Percentiles rank a stretch among this genome's conserved stretches.
Evolutionary conservation across 2,888 invertebrate genomes (phyloP).

Genomic region (Sphinx pinastri): DNA sequence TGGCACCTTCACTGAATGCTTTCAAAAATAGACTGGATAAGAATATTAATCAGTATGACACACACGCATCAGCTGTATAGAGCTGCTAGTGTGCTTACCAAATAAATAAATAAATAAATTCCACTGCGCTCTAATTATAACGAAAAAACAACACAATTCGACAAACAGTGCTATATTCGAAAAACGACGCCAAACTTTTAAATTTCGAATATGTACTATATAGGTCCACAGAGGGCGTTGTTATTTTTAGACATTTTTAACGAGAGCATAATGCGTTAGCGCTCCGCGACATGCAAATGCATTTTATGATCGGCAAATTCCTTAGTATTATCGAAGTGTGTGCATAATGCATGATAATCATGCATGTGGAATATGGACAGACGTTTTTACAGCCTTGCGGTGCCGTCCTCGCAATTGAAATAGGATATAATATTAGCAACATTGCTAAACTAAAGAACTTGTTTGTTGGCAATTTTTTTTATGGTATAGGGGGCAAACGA

Average conservation of each 20-base stretch:
- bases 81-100: too few relatives aligned
- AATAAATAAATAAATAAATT: too few relatives aligned
- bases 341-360: constrained; percentile 27
- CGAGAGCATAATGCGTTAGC: neutral
- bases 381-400: neutral
- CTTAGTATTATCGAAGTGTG: constrained; percentile 26
- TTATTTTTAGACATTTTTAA: constrained; percentile 8
- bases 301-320: constrained; percentile 27
- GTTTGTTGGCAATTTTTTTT: too few relatives aligned
- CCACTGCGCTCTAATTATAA: too few relatives aligned
- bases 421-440: neutral
- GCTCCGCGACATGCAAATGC: constrained; percentile 8
- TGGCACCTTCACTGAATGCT: too few relatives aligned
- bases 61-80: too few relatives aligned
- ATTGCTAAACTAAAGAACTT: too few relatives aligned
- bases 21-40: too few relatives aligned
- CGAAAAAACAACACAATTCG: neutral
- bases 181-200: neutral
- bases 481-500: too few relatives aligned
- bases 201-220: constrained; percentile 7
- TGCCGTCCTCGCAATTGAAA: neutral
- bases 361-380: constrained; percentile 10
- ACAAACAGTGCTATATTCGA: neutral
- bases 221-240: constrained; percentile 5
- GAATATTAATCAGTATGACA: too few relatives aligned